Base-by-base conservation (phyloP, 2,113 vertebrate genomes). In the Dromaius novaehollandiae region DNA sequence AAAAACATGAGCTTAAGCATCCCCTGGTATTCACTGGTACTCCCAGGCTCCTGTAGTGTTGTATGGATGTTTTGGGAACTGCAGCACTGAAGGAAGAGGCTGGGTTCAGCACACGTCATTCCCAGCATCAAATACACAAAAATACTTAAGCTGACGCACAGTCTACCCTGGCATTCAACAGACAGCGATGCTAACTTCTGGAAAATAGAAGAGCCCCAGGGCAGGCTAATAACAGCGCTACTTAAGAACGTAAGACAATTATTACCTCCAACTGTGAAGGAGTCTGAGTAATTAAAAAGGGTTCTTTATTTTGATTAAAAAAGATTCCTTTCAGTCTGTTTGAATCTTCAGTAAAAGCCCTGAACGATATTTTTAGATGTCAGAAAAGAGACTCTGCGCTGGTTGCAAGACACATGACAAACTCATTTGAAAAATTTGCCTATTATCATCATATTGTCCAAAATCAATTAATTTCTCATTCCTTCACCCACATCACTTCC, bases 291-390 rank as follows among this genome's bases (percentile, higher is more conserved):
- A 98, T 98, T 98, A 98, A 98, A 98, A 98, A 98, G 97, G 96
- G 96, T 98, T 98, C 98, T 98, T 98, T 98, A 98, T 98, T 98
- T 98, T 98, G 98, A 98, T 98, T 98, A 98, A 98, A 98, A 97
- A 98, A 98, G 97, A 97, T 98, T 98, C 96, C 97, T 98, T 98
- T 98, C 97, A 98, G 97, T 98, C 97, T 98, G 93, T 98, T 97
- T 96, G 97, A 98, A 98, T 98, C 97, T 98, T 98, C 91, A 98
- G 97, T 97, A 97, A 98, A 98, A 98, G 96, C 97, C 95, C 89
- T 61, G 96, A 97, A 98, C 0, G 88, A 96, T 98, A 98, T 98
- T 98, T 98, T 98, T 97, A 98, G 98, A 96, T 82, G 86, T 94
- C 93, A 96, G 97, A 97, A 96, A 97, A 97, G 89, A 94, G 87